These are phyloP conservation scores for Drosophila suboccidentalis DNA, from an alignment of 2,888 invertebrate genomes.

Conservation along the genomic window DNA sequence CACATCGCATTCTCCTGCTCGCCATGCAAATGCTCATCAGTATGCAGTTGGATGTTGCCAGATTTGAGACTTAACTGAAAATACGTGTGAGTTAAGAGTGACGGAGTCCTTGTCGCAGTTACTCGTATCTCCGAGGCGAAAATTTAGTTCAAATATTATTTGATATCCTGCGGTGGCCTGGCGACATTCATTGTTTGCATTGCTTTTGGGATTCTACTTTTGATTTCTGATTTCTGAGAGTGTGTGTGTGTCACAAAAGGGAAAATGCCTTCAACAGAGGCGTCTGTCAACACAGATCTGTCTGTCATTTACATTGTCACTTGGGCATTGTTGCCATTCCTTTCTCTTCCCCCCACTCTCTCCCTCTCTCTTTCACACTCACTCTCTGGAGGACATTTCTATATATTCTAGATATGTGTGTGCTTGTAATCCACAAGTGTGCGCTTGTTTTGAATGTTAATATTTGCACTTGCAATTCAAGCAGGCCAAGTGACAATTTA, in stretches of 20 bases:
- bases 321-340: conserved; percentile 61
- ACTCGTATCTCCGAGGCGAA: conserved; percentile 24
- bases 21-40: conserved; percentile 54
- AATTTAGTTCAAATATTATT: conserved; percentile 76
- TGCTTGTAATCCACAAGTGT: conserved; percentile 69
- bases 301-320: conserved; percentile 75
- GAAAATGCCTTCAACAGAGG: conserved; percentile 45
- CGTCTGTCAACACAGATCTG: conserved; percentile 16
- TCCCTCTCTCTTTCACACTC: conserved; percentile 7
- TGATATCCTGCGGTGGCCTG: conserved; percentile 76
- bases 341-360: neutral
- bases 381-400: conserved; percentile 5
- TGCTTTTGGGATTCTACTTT: conserved; percentile 67
- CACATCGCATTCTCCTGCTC: conserved; percentile 15
- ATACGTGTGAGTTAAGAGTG: conserved; percentile 32
- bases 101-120: neutral
- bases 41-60: conserved; percentile 38
- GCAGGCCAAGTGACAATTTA: conserved; percentile 78
- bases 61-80: conserved; percentile 52
- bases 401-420: conserved; percentile 13
- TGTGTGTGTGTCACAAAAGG: conserved; percentile 22
- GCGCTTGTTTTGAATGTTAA: conserved; percentile 80
- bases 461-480: conserved; percentile 77
- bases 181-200: conserved; percentile 73
- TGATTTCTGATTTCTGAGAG: conserved; percentile 63